phyloP scores from a whole-genome alignment of 2,888 invertebrate species.

The Amiota mariae region DNA sequence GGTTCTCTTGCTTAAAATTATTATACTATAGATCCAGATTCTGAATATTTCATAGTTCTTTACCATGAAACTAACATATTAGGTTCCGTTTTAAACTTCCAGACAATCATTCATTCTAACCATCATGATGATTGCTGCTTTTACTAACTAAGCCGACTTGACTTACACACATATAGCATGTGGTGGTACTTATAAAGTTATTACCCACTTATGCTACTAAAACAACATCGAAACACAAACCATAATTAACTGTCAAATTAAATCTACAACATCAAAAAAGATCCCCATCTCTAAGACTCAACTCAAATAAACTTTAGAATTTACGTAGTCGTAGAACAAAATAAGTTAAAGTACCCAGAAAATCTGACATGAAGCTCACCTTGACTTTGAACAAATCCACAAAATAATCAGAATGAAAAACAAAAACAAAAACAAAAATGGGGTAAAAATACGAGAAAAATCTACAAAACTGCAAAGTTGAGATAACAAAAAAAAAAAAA shows the following conservation, averaged over 20 bases:
- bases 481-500: neutral
- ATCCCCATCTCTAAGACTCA: neutral
- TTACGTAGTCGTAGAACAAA: neutral
- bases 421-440: constrained; percentile 8
- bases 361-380: constrained; percentile 49
- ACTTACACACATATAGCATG: too few relatives aligned
- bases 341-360: constrained; percentile 21
- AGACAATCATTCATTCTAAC: too few relatives aligned
- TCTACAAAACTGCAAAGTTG: neutral
- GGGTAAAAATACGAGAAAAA: neutral
- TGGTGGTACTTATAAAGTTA: constrained; percentile 1
- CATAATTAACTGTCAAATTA: constrained; percentile 56
- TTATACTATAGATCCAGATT: too few relatives aligned
- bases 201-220: constrained; percentile 28
- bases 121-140: too few relatives aligned
- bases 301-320: neutral
- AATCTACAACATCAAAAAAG: constrained; percentile 4
- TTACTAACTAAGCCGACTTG: too few relatives aligned
- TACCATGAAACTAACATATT: too few relatives aligned
- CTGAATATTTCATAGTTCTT: too few relatives aligned
- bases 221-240: neutral
- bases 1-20: too few relatives aligned
- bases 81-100: too few relatives aligned
- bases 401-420: constrained; percentile 39
- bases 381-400: constrained; percentile 59